Evolutionary conservation across 2,113 vertebrate genomes (phyloP).

Genomic region (Uria aalge): DNA sequence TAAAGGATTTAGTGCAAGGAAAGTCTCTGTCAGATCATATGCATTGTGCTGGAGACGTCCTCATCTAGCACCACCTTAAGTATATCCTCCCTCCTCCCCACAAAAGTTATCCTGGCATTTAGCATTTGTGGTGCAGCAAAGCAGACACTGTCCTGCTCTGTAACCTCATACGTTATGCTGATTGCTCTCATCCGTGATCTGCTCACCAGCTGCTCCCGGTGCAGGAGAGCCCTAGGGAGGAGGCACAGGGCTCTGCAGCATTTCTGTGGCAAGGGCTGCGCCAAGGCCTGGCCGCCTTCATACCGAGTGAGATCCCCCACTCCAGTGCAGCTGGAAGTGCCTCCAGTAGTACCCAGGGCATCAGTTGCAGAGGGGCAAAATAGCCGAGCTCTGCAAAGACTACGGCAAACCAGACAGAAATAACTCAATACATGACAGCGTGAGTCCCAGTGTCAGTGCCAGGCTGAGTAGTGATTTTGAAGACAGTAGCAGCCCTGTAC

Average conservation of each 20-base stretch:
- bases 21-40: not conserved
- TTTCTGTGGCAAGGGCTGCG: not conserved
- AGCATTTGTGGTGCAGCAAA: not conserved
- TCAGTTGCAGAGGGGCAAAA: not conserved
- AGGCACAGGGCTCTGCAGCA: not conserved
- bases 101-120: not conserved
- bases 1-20: not conserved
- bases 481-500: not conserved
- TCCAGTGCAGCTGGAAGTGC: not conserved
- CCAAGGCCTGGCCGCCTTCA: not conserved
- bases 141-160: not conserved
- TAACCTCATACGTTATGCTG: not conserved
- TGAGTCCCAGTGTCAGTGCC: not conserved
- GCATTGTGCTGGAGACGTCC: not conserved
- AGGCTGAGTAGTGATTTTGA: not conserved
- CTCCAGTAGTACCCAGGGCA: accelerated
- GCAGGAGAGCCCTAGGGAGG: not conserved
- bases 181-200: slow-evolving; percentile 4
- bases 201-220: slow-evolving; percentile 37
- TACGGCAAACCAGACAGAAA: not conserved
- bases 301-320: accelerated
- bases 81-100: not conserved
- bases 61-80: not conserved
- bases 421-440: not conserved
- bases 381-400: not conserved